Conservation (phyloP, 1,140 invertebrate genomes). For the Goniozus legneri region DNA sequence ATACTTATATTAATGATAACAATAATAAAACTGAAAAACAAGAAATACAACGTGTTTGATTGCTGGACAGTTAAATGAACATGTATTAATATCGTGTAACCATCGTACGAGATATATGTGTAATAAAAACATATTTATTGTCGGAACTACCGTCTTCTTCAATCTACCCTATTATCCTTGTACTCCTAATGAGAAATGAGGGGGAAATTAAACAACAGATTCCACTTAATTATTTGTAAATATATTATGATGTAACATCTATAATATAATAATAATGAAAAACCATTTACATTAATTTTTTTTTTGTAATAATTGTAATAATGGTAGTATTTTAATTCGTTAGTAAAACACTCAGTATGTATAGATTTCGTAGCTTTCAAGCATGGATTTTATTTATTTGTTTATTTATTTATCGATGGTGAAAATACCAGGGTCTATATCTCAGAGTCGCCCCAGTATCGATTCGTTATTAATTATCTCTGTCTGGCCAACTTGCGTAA, state of each 20-base stretch:
- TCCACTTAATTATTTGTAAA: slow-evolving; percentile 45
- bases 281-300: slow-evolving; percentile 44
- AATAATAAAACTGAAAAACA: slow-evolving; percentile 22
- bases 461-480: no score
- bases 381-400: slow-evolving; percentile 20
- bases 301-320: no score
- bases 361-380: slow-evolving; percentile 32
- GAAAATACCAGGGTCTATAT: no score
- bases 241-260: slow-evolving; percentile 49
- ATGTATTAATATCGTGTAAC: slow-evolving; percentile 57
- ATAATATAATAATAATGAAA: slow-evolving; percentile 49
- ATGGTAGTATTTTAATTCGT: slow-evolving; percentile 41
- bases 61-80: slow-evolving; percentile 57
- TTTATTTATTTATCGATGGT: no score
- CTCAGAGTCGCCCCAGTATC: no score
- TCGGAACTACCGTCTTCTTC: slow-evolving; percentile 26
- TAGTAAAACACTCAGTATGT: slow-evolving; percentile 43
- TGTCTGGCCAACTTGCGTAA: no score
- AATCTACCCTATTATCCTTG: not conserved
- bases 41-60: slow-evolving; percentile 54
- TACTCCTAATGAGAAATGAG: not conserved
- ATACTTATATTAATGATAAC: slow-evolving; percentile 3
- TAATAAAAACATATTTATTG: slow-evolving; percentile 57
- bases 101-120: slow-evolving; percentile 56
- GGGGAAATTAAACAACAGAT: slow-evolving; percentile 22